A percentile compares a stretch with the other conserved stretches of the same genome.
These are phyloP conservation scores for Cotesia congregata DNA, from an alignment of 2,888 invertebrate species.

Conservation along the genomic window DNA sequence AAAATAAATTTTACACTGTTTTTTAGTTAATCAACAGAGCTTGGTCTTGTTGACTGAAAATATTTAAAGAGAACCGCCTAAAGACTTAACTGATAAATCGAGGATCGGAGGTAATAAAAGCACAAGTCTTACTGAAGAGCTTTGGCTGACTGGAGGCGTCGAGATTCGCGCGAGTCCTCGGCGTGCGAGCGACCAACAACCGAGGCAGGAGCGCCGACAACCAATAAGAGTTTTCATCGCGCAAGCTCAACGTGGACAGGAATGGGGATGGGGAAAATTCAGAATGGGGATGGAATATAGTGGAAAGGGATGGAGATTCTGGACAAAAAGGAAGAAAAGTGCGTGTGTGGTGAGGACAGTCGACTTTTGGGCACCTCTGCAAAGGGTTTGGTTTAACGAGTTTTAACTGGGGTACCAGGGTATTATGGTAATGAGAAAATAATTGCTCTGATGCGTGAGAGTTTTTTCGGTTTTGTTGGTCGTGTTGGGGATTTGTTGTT, in stretches of 20 bases:
- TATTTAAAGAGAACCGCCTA: no score
- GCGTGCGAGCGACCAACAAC: slow-evolving; percentile 51
- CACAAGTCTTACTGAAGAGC: slow-evolving; percentile 17
- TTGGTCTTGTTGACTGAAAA: no score
- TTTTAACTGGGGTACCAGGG: background rate
- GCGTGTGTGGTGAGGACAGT: slow-evolving; percentile 53
- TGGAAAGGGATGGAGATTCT: background rate
- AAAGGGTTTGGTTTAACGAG: slow-evolving; percentile 23
- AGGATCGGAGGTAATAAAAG: background rate
- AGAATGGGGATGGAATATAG: background rate
- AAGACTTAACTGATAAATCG: background rate
- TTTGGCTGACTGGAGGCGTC: slow-evolving; percentile 60
- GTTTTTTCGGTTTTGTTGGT: background rate
- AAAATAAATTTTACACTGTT: no score
- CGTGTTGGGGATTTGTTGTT: background rate
- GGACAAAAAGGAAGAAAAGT: slow-evolving; percentile 6
- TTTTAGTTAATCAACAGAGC: no score
- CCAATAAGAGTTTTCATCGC: slow-evolving; percentile 45
- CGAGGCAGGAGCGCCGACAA: slow-evolving; percentile 59
- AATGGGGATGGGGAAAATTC: slow-evolving; percentile 39
- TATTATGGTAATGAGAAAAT: background rate
- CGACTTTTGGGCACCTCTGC: slow-evolving; percentile 59
- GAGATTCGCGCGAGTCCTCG: slow-evolving; percentile 53
- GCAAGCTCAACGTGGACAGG: slow-evolving; percentile 39
- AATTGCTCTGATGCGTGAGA: background rate